These are phyloP conservation scores for Archaeoteleia sp. DNA, from an alignment of 2,888 invertebrate genomes.

Conservation along the genomic window DNA sequence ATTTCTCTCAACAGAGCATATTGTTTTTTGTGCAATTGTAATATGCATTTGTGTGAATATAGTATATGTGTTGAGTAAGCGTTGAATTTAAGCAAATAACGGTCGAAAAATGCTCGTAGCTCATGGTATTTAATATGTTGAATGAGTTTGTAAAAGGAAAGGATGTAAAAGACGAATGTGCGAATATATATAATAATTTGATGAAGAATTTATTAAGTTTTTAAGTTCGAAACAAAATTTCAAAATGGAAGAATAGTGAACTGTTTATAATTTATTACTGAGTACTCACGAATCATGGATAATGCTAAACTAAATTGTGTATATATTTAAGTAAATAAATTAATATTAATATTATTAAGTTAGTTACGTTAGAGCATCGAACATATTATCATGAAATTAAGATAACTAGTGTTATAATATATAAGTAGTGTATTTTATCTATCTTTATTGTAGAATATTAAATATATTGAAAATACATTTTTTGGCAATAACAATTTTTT, in stretches of 20 bases:
- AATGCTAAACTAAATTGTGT: constrained; percentile 49
- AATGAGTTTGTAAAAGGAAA: constrained; percentile 24
- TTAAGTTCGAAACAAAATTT: constrained; percentile 50
- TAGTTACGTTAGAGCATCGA: constrained; percentile 33
- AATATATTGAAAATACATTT: constrained; percentile 45
- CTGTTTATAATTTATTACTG: constrained; percentile 71
- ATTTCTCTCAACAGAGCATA: constrained; percentile 7
- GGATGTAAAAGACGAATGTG: constrained; percentile 18
- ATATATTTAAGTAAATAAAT: constrained; percentile 56
- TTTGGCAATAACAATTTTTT: background rate
- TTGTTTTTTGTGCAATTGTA: constrained; percentile 55
- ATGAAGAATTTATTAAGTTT: constrained; percentile 12
- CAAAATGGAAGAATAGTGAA: constrained; percentile 58
- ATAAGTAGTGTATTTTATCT: constrained; percentile 53
- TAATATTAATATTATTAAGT: constrained; percentile 37
- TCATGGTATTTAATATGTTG: constrained; percentile 34
- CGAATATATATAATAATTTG: constrained; percentile 18
- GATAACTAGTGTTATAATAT: constrained; percentile 39
- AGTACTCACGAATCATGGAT: constrained; percentile 45
- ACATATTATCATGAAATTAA: constrained; percentile 37
- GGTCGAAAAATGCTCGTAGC: constrained; percentile 24
- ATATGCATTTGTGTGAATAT: constrained; percentile 67
- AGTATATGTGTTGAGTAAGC: constrained; percentile 48
- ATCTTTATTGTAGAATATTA: constrained; percentile 47
- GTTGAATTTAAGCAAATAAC: constrained; percentile 34